Percentiles rank a stretch among this genome's conserved stretches.
Conservation (phyloP, 2,888 invertebrate species). For the Dynastes hyllus region DNA sequence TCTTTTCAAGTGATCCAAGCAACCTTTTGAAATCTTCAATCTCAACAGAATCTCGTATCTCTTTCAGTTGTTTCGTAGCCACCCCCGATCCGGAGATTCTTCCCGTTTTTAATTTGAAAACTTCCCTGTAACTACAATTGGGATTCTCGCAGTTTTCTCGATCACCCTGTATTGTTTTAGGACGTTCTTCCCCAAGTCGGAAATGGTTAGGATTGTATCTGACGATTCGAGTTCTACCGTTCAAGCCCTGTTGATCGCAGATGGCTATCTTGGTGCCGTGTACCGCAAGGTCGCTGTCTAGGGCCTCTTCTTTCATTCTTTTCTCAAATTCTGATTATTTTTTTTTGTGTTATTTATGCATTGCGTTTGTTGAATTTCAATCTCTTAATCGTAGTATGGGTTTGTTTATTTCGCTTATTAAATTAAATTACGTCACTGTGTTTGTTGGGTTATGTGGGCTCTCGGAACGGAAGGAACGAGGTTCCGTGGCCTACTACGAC, state of each 20-base stretch:
- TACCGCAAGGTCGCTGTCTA: slow-evolving; percentile 29
- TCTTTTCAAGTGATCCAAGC: slow-evolving; percentile 72
- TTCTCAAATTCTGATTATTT: neutral
- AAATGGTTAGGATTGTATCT: slow-evolving; percentile 12
- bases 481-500: too few relatives aligned
- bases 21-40: slow-evolving; percentile 78
- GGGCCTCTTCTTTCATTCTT: slow-evolving; percentile 33
- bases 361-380: neutral
- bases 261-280: slow-evolving; percentile 17
- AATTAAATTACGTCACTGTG: too few relatives aligned
- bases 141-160: neutral
- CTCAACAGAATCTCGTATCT: slow-evolving; percentile 77
- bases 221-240: neutral
- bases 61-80: slow-evolving; percentile 67
- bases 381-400: neutral
- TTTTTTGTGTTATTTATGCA: neutral
- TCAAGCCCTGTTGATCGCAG: neutral
- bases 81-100: slow-evolving; percentile 61
- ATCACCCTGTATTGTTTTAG: neutral
- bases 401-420: neutral
- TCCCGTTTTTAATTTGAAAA: slow-evolving; percentile 61
- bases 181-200: neutral
- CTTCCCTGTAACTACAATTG: slow-evolving; percentile 31
- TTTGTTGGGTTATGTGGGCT: too few relatives aligned
- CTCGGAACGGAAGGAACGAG: too few relatives aligned